phyloP scores from a whole-genome alignment of 2,113 vertebrate species.

The Sciurus niger region DNA sequence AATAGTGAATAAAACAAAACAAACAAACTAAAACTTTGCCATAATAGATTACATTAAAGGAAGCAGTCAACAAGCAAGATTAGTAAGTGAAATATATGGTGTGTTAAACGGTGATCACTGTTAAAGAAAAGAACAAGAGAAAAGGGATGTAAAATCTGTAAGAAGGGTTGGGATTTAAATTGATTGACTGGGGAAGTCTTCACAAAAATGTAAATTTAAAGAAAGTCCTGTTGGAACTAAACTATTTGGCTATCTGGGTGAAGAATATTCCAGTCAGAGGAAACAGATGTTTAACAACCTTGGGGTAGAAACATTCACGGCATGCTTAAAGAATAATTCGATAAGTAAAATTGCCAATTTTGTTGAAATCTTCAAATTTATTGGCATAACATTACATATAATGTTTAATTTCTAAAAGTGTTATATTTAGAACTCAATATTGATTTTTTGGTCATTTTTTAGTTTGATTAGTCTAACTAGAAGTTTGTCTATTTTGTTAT shows the following conservation, averaged over 20 bases:
- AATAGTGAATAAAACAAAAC: not conserved
- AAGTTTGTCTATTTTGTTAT: conserved; percentile 3
- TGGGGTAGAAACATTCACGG: not conserved
- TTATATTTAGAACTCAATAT: not conserved
- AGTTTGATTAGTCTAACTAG: not conserved
- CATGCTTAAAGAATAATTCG: not conserved
- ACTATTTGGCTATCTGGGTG: not conserved
- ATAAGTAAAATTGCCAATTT: not conserved
- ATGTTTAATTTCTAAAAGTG: not conserved
- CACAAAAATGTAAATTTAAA: not conserved
- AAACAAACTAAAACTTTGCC: not conserved
- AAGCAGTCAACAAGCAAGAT: not conserved
- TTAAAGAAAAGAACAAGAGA: conserved; percentile 24
- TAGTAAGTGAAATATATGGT: not conserved
- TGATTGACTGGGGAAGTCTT: not conserved
- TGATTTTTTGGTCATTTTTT: not conserved
- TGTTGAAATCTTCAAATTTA: not conserved
- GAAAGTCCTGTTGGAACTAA: not conserved
- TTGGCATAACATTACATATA: not conserved
- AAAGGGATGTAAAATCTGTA: not conserved
- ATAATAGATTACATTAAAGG: not conserved
- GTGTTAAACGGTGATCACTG: not conserved
- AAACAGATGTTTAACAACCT: not conserved
- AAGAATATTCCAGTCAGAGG: not conserved
- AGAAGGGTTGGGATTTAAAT: not conserved